These are phyloP conservation scores for Drosophila funebris DNA, from an alignment of 1,140 invertebrate species.

Conservation along the genomic window DNA sequence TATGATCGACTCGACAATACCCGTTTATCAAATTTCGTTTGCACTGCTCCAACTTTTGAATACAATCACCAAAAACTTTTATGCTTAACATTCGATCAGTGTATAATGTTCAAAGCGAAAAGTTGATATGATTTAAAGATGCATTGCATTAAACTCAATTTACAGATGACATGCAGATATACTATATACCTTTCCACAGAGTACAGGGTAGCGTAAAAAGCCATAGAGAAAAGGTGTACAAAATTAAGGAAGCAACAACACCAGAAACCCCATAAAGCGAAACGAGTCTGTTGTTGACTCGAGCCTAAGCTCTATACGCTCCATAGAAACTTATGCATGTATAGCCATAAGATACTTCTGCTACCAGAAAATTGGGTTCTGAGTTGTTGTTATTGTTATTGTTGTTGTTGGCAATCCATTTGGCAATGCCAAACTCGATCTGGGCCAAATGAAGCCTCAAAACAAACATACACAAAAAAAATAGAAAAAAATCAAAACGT, in stretches of 20 bases:
- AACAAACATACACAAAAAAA: background rate
- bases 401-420: constrained; percentile 34
- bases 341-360: constrained; percentile 7
- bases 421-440: constrained; percentile 24
- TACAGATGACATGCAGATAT: too few species aligned
- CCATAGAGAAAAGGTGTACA: constrained; percentile 52
- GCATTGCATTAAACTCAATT: background rate
- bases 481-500: constrained; percentile 18
- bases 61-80: background rate
- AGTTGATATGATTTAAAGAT: too few species aligned
- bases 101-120: too few species aligned
- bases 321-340: constrained; percentile 4
- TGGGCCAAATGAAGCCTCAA: constrained; percentile 10
- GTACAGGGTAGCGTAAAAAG: background rate
- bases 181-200: background rate
- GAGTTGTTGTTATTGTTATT: constrained; percentile 57
- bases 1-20: background rate
- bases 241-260: constrained; percentile 52
- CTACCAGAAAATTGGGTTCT: constrained; percentile 13
- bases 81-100: background rate
- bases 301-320: background rate
- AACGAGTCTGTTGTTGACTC: constrained; percentile 6
- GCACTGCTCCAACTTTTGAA: background rate
- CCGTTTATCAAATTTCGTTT: background rate
- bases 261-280: constrained; percentile 30